Percentiles rank a stretch among this genome's conserved stretches.
These are phyloP conservation scores for Neodiprion lecontei DNA, from an alignment of 1,140 invertebrate species.

Conservation along the genomic window DNA sequence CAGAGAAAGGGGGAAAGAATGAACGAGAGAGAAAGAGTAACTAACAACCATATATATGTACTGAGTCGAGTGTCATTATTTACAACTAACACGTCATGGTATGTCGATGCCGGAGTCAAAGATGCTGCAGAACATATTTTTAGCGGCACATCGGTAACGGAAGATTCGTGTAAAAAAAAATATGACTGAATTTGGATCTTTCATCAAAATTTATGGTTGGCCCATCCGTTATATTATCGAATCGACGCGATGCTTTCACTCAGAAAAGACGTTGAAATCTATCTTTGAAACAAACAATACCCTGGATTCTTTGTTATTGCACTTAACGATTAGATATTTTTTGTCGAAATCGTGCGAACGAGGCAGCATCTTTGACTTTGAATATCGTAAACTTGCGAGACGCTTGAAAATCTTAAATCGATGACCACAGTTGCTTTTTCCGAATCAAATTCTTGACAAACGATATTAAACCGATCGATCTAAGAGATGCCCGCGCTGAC, in stretches of 20 bases:
- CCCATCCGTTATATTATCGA: too few species aligned
- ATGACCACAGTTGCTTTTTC: background rate
- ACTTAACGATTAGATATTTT: too few species aligned
- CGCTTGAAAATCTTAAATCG: background rate
- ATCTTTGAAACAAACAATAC: too few species aligned
- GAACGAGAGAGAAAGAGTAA: too few species aligned
- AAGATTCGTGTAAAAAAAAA: background rate
- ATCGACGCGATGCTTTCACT: too few species aligned
- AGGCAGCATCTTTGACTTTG: background rate
- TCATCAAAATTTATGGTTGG: too few species aligned
- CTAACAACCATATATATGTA: too few species aligned
- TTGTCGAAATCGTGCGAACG: too few species aligned
- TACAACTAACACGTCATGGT: constrained; percentile 2
- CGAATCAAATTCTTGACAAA: background rate
- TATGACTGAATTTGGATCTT: too few species aligned
- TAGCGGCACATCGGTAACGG: background rate
- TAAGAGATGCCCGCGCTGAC: background rate
- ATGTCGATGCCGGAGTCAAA: background rate
- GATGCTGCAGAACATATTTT: background rate
- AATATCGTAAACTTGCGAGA: background rate
- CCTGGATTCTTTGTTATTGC: too few species aligned
- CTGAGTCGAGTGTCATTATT: background rate
- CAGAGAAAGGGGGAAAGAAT: background rate
- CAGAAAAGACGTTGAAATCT: too few species aligned
- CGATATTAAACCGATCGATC: background rate